Base-by-base conservation (phyloP, 1,140 invertebrate genomes). In the Watersipora subatra region DNA sequence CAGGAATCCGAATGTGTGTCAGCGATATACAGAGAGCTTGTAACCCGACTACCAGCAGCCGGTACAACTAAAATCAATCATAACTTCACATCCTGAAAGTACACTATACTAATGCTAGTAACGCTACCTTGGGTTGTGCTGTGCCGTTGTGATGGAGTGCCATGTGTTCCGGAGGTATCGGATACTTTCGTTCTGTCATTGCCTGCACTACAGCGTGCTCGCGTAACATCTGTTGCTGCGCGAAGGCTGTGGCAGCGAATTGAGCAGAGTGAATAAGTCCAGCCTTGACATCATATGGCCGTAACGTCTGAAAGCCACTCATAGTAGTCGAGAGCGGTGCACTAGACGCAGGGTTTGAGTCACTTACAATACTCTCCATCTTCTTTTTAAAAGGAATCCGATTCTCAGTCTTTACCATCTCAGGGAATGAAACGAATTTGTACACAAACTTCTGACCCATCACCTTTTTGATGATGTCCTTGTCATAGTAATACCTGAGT, bases 401-500 rank as follows among this genome's bases (percentile, higher is more conserved):
- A 63, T 79, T 84, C 69, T 84, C 83, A 56, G 81, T 83, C 72
- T 84, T 84, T 22, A 84, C 80, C 28, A 84, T 82, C 69, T 84
- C 83, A 0, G 84, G 84, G 71, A 84, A 84, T 12, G 76, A 97
- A 20, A 97, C 93, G 81, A 97, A 96, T 75, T 92, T 90, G 82
- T 97, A 98, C 66, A 97, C 93, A 80, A 97, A 97, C 78, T 94
- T 90, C 77, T 98, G 97, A 69, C 94, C 95, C 64, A 77, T 77
- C 0, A 79, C 78, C 76, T 97, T 98, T 81, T 97, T 94, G 71
- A 97, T 97, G 71, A 98, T 97, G 80, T 97, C 97, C 78, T 97
- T 97, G 81, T 97, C 94, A 75, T 97, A 97, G 76, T 98, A 98
- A 76, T 97, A 98, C 59, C 95, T 88, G 22, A 98, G 84, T 29